Base-by-base conservation (phyloP, 1,140 invertebrate species). In the Drosophila carrolli region DNA sequence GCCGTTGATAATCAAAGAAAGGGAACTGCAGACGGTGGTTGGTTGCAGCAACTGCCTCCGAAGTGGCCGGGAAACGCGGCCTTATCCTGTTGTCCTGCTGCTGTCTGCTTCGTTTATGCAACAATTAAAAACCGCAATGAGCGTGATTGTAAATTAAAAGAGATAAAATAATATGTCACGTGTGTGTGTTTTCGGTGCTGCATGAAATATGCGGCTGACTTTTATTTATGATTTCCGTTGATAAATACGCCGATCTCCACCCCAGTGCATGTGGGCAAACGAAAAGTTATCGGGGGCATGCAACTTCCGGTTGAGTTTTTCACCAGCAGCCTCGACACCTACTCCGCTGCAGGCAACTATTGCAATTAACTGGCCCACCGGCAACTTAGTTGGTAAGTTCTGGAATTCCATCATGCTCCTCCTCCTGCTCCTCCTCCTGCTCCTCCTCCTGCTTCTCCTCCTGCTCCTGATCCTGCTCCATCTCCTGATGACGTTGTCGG, bases 221-320 rank as follows among this genome's bases (percentile, higher is more conserved):
- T 79, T 86, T 83, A 86, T 86, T 86, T 86, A 86, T 86, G 83
- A 88, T 86, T 86, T 86, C 83, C 83, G 83, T 83, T 86, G 83
- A 86, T 86, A 86, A 86, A 86, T 83, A 77, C 67, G 29, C 66
- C 51, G 47, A 48, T 71, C 50, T 35, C 41, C 41, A 65, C 10
- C 43, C 63, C 23, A 19, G 46, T 51, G 59, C 60, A 62, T 66
- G 23, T 78, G 80, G 63, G 60, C 63, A 63, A 70, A 70, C 56
- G 59, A 67, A 75, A 66, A 67, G 48, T 78, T 86, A 82, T 82
- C 83, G 83, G 58, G 47, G 63, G 62, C 80, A 73, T 88, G 79
- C 78, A 79, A 86, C 50, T 44, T 62, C 53, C 37, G 65, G 76
- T 54, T 81, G 71, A 41, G 38, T 56, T 37, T 70, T 50, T 59